These are phyloP conservation scores for Nettapus auritus DNA, from an alignment of 2,113 vertebrate genomes.

Conservation along the genomic window DNA sequence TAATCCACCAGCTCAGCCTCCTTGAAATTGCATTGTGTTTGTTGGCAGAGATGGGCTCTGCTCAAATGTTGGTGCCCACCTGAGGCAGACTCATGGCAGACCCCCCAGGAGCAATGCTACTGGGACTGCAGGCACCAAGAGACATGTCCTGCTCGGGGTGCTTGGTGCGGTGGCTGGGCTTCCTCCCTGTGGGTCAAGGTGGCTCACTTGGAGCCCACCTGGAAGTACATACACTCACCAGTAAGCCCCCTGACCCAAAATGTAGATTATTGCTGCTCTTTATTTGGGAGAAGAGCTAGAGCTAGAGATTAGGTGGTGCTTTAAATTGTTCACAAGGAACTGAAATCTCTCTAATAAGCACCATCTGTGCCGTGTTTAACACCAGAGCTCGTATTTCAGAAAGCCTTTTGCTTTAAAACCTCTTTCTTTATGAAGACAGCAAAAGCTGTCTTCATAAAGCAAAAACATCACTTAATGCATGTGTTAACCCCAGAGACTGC, in stretches of 20 bases:
- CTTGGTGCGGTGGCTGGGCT: fast-evolving
- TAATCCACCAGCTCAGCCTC: not conserved
- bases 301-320: not conserved
- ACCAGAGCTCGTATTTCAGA: not conserved
- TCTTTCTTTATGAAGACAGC: not conserved
- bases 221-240: not conserved
- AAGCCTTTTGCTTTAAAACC: not conserved
- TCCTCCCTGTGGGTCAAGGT: not conserved
- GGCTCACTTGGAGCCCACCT: not conserved
- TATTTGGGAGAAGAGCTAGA: not conserved
- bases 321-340: not conserved
- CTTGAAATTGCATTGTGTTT: not conserved
- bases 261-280: not conserved
- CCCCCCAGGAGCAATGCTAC: not conserved
- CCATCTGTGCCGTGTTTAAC: not conserved
- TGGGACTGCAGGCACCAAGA: not conserved
- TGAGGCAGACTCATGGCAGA: not conserved
- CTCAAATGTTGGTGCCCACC: not conserved
- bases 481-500: not conserved
- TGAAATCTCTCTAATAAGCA: not conserved
- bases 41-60: not conserved
- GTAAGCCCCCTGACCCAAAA: not conserved
- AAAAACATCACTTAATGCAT: not conserved
- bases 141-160: not conserved
- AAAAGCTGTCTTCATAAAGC: too few species aligned